phyloP scores from a whole-genome alignment of 2,797 vertebrate genomes.

The Pagetopsis macropterus region DNA sequence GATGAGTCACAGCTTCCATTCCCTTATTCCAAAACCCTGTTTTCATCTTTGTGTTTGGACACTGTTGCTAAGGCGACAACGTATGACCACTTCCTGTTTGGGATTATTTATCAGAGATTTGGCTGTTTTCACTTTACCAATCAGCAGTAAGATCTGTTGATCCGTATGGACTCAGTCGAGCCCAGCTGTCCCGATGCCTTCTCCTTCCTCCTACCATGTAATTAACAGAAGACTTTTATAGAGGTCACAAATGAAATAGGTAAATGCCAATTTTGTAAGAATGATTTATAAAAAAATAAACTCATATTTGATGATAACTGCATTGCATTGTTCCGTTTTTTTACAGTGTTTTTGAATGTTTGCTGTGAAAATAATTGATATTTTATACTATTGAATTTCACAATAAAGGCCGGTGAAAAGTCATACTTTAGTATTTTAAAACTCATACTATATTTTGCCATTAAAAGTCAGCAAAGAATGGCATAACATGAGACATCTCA shows the following conservation, averaged over 20 bases:
- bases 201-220: conserved; percentile 78
- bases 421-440: too few species aligned
- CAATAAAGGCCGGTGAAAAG: neutral
- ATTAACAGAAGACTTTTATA: conserved; percentile 88
- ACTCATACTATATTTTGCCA: too few species aligned
- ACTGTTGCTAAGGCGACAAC: conserved; percentile 68
- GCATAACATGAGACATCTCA: too few species aligned
- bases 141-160: conserved; percentile 51
- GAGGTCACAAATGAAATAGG: conserved; percentile 85
- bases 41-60: conserved; percentile 64
- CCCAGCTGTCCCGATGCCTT: conserved; percentile 80
- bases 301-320: conserved; percentile 81
- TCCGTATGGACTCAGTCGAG: conserved; percentile 57
- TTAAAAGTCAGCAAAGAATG: too few species aligned
- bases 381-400: neutral
- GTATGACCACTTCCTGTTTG: conserved; percentile 77
- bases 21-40: conserved; percentile 15
- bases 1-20: conserved; percentile 69
- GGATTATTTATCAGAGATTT: conserved; percentile 78
- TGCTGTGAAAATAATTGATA: neutral
- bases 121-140: conserved; percentile 31
- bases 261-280: conserved; percentile 86
- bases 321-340: conserved; percentile 17
- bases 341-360: neutral
- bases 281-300: conserved; percentile 88